phyloP scores from a whole-genome alignment of 2,888 invertebrate genomes.

The Caenorhabditis plicata region DNA sequence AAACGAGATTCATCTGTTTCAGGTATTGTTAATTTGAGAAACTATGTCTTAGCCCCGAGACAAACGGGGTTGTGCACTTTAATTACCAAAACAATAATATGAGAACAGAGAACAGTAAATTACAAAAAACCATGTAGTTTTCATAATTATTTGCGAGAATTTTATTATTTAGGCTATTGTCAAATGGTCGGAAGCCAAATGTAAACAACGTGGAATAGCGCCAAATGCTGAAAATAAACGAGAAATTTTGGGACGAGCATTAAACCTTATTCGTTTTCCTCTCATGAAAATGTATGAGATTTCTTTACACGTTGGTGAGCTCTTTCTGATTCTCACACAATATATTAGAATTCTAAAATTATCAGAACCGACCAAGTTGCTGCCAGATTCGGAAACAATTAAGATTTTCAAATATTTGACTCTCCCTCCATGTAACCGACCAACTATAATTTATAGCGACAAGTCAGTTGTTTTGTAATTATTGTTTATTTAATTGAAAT shows the following conservation, averaged over 20 bases:
- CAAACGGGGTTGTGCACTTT: no score
- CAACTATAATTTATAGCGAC: conserved; percentile 71
- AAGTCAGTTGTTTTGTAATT: not conserved
- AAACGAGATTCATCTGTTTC: conserved; percentile 78
- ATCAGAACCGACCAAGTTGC: conserved; percentile 72
- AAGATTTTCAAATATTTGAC: conserved; percentile 72
- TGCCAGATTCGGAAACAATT: conserved; percentile 79
- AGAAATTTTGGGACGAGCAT: conserved; percentile 74
- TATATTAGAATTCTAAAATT: not conserved
- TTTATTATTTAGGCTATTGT: conserved; percentile 42
- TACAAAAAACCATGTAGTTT: no score
- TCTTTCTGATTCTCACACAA: no score
- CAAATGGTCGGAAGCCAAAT: conserved; percentile 71
- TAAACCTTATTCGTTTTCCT: conserved; percentile 79
- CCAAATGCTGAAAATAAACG: conserved; percentile 76
- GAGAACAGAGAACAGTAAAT: no score
- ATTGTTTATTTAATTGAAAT: not conserved
- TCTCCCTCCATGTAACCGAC: conserved; percentile 76
- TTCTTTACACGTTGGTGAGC: conserved; percentile 70
- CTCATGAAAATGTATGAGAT: conserved; percentile 85
- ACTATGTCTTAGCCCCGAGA: no score
- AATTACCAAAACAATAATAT: no score
- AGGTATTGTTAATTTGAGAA: no score
- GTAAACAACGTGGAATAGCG: conserved; percentile 74
- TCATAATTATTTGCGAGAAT: no score